Percentiles rank a stretch among this genome's conserved stretches.
phyloP scores from a whole-genome alignment of 2,888 invertebrate genomes.

The Steinernema carpocapsae region DNA sequence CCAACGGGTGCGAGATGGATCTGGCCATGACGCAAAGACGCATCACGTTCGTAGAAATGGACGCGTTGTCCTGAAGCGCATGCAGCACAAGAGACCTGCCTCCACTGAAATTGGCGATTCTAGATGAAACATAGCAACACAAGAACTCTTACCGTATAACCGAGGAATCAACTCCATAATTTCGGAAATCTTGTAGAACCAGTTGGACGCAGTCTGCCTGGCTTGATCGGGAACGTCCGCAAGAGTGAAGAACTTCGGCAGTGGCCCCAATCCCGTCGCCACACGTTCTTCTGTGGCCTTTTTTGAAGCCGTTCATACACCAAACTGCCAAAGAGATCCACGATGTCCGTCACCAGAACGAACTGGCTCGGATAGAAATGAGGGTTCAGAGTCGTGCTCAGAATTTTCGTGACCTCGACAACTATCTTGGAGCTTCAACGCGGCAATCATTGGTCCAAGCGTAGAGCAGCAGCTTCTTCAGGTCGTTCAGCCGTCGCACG shows the following conservation, averaged over 20 bases:
- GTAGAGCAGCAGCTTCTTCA: slow-evolving; percentile 86
- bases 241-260: slow-evolving; percentile 45
- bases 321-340: slow-evolving; percentile 86
- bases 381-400: slow-evolving; percentile 86
- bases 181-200: slow-evolving; percentile 98
- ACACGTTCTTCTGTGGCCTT: slow-evolving; percentile 72
- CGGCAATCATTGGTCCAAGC: slow-evolving; percentile 85
- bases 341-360: slow-evolving; percentile 90
- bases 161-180: slow-evolving; percentile 89
- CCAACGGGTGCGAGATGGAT: slow-evolving; percentile 91
- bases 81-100: slow-evolving; percentile 51
- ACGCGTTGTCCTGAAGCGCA: slow-evolving; percentile 52
- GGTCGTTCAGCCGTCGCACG: slow-evolving; percentile 83
- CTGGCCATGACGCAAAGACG: slow-evolving; percentile 79
- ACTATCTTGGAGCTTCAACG: slow-evolving; percentile 76
- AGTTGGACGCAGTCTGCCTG: slow-evolving; percentile 85
- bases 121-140: neutral
- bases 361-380: slow-evolving; percentile 98
- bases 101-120: slow-evolving; percentile 51
- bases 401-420: slow-evolving; percentile 89
- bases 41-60: slow-evolving; percentile 51
- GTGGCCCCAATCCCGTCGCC: slow-evolving; percentile 38
- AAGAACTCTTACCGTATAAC: slow-evolving; percentile 76
- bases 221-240: slow-evolving; percentile 48
- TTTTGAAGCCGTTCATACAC: slow-evolving; percentile 83